Evolutionary conservation across 2,113 vertebrate genomes (phyloP).

Genomic region (Lepus timidus): DNA sequence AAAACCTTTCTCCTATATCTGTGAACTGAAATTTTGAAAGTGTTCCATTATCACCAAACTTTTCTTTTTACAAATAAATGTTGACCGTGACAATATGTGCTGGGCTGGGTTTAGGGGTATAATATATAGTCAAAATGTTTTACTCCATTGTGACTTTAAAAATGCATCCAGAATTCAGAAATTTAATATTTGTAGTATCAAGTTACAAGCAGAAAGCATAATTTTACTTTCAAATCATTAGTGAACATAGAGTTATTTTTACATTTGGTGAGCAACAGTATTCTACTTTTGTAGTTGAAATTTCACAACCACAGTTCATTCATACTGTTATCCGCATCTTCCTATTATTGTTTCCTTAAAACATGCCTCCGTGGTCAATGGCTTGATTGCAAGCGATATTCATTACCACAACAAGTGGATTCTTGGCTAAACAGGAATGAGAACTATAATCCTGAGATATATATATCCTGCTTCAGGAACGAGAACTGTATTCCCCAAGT

Average conservation of each 20-base stretch:
- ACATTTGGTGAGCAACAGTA: background rate
- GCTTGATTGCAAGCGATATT: background rate
- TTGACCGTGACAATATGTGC: background rate
- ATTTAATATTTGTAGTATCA: constrained; percentile 4
- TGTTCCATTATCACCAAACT: background rate
- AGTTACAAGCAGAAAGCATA: background rate
- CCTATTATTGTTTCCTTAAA: background rate
- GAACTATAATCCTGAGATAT: no score
- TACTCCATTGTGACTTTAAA: background rate
- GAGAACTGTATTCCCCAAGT: background rate
- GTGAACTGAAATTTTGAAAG: background rate
- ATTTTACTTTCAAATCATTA: background rate
- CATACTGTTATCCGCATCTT: background rate
- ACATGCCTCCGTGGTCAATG: background rate
- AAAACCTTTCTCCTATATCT: background rate
- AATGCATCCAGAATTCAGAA: background rate
- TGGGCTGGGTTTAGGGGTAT: background rate
- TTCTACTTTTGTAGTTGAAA: constrained; percentile 11
- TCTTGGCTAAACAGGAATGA: background rate
- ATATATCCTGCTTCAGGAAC: background rate
- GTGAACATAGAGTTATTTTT: background rate
- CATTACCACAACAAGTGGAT: background rate
- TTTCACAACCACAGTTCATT: background rate
- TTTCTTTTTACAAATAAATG: constrained; percentile 6
- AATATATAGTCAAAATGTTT: background rate